Conservation (phyloP, 2,113 vertebrate genomes). For the Athene cunicularia region DNA sequence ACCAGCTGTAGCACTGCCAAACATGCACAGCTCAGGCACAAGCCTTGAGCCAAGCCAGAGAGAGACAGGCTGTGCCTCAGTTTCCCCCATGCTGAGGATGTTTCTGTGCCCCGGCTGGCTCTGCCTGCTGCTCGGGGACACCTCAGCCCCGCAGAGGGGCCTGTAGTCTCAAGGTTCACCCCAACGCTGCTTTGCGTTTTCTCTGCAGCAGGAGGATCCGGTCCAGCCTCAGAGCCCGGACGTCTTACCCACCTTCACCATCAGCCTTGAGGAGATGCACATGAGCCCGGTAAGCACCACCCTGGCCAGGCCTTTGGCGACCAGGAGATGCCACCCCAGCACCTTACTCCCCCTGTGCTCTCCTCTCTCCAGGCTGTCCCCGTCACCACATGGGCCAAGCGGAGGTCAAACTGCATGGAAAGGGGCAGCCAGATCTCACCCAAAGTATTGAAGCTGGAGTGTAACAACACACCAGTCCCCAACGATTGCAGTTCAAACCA, state of each 20-base stretch:
- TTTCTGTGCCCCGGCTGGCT: background rate
- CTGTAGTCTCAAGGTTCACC: background rate
- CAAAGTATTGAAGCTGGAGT: constrained; percentile 68
- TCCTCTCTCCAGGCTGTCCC: background rate
- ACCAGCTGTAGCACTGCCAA: background rate
- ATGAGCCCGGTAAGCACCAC: background rate
- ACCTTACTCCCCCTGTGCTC: no score
- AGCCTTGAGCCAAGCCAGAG: background rate
- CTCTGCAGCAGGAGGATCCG: background rate
- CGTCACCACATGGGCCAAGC: background rate
- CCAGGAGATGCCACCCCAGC: fast-evolving
- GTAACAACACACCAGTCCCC: fast-evolving
- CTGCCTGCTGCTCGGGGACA: background rate
- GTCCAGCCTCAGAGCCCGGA: background rate
- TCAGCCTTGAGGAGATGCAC: background rate
- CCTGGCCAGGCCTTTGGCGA: background rate
- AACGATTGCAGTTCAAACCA: background rate
- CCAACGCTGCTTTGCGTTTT: background rate
- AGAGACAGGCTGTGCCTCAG: background rate
- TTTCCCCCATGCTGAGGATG: background rate
- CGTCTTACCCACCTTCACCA: background rate
- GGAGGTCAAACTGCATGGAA: background rate
- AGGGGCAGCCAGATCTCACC: background rate
- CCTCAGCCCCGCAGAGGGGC: background rate
- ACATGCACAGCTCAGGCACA: background rate